phyloP scores from a whole-genome alignment of 1,140 invertebrate species.

The Himalopsyche phryganea region DNA sequence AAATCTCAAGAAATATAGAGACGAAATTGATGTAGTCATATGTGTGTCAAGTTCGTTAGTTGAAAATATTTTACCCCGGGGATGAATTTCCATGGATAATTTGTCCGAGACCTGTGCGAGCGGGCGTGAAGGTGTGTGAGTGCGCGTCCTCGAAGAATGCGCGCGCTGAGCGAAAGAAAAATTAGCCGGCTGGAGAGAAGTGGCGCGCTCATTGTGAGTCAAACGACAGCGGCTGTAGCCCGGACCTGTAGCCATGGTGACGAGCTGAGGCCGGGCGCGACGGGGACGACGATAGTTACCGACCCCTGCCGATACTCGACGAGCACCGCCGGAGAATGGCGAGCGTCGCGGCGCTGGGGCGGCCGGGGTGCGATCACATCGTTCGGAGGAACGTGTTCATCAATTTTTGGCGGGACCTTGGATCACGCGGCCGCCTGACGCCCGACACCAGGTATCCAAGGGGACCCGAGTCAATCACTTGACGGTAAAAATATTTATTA shows the following conservation, averaged over 20 bases:
- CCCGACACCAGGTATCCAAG: neutral
- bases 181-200: slow-evolving; percentile 15
- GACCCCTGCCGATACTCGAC: neutral
- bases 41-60: too few species aligned
- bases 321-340: slow-evolving; percentile 2
- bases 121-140: neutral
- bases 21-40: too few species aligned
- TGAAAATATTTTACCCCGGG: neutral
- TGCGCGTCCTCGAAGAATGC: slow-evolving; percentile 8
- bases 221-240: slow-evolving; percentile 17
- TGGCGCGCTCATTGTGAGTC: slow-evolving; percentile 16
- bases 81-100: neutral
- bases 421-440: neutral
- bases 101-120: neutral
- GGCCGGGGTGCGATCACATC: slow-evolving; percentile 5
- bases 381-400: slow-evolving; percentile 14
- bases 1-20: too few species aligned
- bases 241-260: slow-evolving; percentile 30
- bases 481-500: too few species aligned
- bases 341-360: neutral
- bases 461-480: too few species aligned
- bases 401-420: slow-evolving; percentile 7
- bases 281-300: neutral
- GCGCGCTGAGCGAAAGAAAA: slow-evolving; percentile 18
- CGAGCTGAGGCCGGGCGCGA: slow-evolving; percentile 23